Base-by-base conservation (phyloP, 1,140 invertebrate species). In the Drosophila rufa region DNA sequence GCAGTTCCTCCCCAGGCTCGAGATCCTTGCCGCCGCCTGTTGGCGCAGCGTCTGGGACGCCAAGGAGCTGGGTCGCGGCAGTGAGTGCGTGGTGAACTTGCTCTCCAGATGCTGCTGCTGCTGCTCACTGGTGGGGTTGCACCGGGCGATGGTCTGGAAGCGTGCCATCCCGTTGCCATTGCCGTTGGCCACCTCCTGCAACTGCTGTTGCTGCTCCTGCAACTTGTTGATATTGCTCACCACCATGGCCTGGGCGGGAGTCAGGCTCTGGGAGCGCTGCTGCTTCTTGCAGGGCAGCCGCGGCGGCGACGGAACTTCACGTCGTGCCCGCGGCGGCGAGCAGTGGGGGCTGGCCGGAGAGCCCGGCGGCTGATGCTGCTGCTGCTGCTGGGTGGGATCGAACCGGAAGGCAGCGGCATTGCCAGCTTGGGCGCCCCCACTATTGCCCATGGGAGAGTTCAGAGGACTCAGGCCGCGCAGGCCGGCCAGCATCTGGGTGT, bases 211-310 rank as follows among this genome's bases (percentile, higher is more conserved):
- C 45, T 85, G 82, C 45, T 87, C 71, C 59, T 91, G 89, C 40
- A 79, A 69, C 45, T 89, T 90, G 50, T 84, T 89, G 0, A 90
- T 90, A 50, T 86, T 91, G 69, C 79, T 80, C 15, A 92, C 85
- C 27, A 90, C 85, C 82, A 90, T 87, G 0, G 92, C 91, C 84
- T 95, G 94, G 12, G 94, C 94, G 0, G 95, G 95, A 0, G 95
- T 96, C 30, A 96, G 79, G 25, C 95, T 96, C 80, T 95, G 95
- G 7, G 95, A 95, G 40, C 95, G 92, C 83, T 96, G 95, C 77
- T 96, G 95, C 82, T 96, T 96, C 61, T 94, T 94, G 30, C 95
- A 95, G n/a, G 95, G 93, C 65, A 95, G 81, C 25, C 95, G 93
- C 9, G 95, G 94, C 33, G 94, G 93, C 17, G 94, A 93, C 12